Conservation (phyloP, 2,113 vertebrate genomes). For the Cygnus atratus region DNA sequence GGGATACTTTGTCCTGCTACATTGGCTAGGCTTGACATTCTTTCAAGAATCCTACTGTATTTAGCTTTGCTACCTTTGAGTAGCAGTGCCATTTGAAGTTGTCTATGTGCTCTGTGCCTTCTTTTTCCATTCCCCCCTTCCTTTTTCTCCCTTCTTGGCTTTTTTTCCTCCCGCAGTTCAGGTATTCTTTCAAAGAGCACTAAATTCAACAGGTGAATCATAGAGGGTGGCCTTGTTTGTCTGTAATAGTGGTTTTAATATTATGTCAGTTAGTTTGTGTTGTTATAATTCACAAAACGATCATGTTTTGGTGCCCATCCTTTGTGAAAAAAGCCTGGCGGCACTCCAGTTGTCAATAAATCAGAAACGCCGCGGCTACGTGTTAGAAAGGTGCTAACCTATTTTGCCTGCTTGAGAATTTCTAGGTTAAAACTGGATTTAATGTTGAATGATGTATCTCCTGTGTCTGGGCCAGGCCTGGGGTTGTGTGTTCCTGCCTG, state of each 20-base stretch:
- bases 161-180: not conserved
- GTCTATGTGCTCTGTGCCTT: not conserved
- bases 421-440: not conserved
- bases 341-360: not conserved
- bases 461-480: not conserved
- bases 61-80: not conserved
- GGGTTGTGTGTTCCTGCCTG: fast-evolving
- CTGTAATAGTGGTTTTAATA: not conserved
- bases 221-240: not conserved
- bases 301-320: not conserved
- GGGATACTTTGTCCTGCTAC: not conserved
- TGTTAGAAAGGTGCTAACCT: not conserved
- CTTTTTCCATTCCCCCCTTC: not conserved
- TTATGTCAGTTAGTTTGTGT: not conserved
- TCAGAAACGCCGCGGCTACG: not conserved
- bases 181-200: not conserved
- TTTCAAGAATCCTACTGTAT: not conserved
- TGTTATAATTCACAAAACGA: not conserved
- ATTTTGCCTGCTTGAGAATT: not conserved
- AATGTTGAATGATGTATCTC: not conserved
- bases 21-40: not conserved
- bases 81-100: not conserved
- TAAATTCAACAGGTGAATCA: fast-evolving
- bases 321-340: not conserved
- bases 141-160: not conserved